Base-by-base conservation (phyloP, 1,140 invertebrate species). In the Saccostrea echinata region DNA sequence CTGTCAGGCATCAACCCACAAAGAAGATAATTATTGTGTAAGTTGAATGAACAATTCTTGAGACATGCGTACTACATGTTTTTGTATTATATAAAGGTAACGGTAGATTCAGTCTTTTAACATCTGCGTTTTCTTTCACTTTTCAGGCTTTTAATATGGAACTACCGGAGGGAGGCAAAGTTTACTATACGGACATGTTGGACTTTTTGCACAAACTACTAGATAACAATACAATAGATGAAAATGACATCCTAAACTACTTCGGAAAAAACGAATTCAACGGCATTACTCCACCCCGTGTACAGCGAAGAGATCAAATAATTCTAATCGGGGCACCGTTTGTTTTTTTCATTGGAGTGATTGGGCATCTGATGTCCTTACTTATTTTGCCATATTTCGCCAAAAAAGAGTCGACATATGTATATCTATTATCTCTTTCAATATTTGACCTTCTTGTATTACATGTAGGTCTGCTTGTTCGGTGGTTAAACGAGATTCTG, bases 311-410 rank as follows among this genome's bases (percentile, higher is more conserved):
- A 33, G 68, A 76, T 30, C 11, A 33, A 30, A 33, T 76, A 3
- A 30, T 76, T 16, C 16, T 76, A 16, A 16, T 30, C 27, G 27
- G 11, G 24, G 24, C 68, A 4, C 68, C 68, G 9, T 27, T 76
- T 13, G 27, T 76, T 16, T 76, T 76, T 16, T 76, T 76, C 24
- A 30, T 76, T 33, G 68, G 68, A 11, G 68, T 76, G 27, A 12
- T 33, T 76, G 68, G 68, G 9, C 68, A 76, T 30, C 11, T 76
- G 27, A 76, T 76, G 68, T 76, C 68, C 11, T 33, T 76, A 27
- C 68, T 76, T 12, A 76, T 76, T 76, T 30, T 76, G 68, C 68
- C 68, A 4, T 76, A 76, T 30, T 76, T 76, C 16, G 68, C 68
- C 68, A 76, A 33, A 76, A 76, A 76, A 4, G 68, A 76, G 68